Percentiles rank a stretch among this genome's conserved stretches.
Conservation (phyloP, 2,113 vertebrate genomes). For the Poeciliopsis prolifica region DNA sequence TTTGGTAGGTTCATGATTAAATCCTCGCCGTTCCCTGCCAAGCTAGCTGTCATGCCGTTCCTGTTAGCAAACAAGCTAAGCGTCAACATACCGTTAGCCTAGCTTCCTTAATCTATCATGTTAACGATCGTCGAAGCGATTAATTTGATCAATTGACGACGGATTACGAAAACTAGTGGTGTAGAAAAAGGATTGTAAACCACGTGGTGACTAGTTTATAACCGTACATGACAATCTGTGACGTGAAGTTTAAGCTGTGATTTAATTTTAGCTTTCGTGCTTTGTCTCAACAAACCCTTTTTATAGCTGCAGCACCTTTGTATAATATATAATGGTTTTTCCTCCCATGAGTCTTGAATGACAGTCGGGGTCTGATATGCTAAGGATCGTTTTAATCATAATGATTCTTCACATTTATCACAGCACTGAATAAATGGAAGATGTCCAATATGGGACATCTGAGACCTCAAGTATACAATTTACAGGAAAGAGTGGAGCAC, state of each 20-base stretch:
- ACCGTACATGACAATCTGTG: background rate
- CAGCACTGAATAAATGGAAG: background rate
- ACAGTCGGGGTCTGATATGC: background rate
- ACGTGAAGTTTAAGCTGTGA: conserved; percentile 5
- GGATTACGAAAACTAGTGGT: background rate
- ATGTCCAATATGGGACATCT: no score
- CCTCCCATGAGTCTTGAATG: background rate
- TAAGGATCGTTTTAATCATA: background rate
- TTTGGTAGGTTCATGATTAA: background rate
- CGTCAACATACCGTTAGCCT: background rate
- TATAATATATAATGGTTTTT: no score
- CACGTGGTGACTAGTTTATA: background rate
- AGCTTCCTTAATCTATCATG: background rate
- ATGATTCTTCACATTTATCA: background rate
- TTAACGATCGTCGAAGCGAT: background rate
- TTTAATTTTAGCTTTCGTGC: background rate
- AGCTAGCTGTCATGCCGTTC: conserved; percentile 36
- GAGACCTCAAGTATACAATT: background rate
- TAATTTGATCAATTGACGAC: background rate
- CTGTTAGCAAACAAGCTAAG: conserved; percentile 51
- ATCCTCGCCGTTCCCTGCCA: background rate
- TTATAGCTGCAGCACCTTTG: no score
- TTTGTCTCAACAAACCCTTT: background rate
- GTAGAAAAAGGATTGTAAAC: background rate
- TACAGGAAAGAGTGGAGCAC: background rate